These are phyloP conservation scores for Caretta caretta DNA, from an alignment of 2,113 vertebrate genomes.

Conservation along the genomic window DNA sequence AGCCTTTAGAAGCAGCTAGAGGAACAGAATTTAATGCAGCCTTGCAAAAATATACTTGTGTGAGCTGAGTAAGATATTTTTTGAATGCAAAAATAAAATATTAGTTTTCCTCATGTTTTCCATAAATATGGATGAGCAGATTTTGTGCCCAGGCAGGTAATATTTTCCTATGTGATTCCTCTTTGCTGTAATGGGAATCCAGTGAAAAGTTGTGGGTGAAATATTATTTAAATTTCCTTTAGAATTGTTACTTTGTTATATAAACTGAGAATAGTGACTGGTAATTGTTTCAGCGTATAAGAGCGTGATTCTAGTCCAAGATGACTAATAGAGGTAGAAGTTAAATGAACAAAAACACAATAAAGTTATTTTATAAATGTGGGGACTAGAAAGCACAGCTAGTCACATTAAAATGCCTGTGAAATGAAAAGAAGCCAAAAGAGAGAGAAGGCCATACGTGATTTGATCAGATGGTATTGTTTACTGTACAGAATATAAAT, in stretches of 20 bases:
- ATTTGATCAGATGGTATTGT: conserved; percentile 72
- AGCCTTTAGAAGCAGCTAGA: neutral
- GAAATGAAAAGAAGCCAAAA: conserved; percentile 47
- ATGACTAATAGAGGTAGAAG: neutral
- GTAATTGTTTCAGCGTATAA: fast-evolving
- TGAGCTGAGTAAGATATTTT: neutral
- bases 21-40: neutral
- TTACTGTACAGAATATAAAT: conserved; percentile 54
- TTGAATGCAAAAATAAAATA: neutral
- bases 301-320: neutral
- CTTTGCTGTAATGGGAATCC: neutral
- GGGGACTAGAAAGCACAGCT: conserved; percentile 61
- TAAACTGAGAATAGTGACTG: fast-evolving
- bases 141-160: neutral
- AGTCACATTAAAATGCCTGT: conserved; percentile 65
- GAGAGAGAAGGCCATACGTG: conserved; percentile 1
- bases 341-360: neutral
- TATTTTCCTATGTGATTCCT: neutral
- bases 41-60: neutral
- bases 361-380: conserved; percentile 45
- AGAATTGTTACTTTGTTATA: neutral
- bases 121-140: neutral
- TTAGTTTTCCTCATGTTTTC: neutral
- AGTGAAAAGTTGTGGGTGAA: neutral
- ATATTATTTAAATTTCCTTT: neutral